A percentile compares a stretch with the other conserved stretches of the same genome.
phyloP scores from a whole-genome alignment of 2,797 vertebrate genomes.

The Pangasius krempfi region DNA sequence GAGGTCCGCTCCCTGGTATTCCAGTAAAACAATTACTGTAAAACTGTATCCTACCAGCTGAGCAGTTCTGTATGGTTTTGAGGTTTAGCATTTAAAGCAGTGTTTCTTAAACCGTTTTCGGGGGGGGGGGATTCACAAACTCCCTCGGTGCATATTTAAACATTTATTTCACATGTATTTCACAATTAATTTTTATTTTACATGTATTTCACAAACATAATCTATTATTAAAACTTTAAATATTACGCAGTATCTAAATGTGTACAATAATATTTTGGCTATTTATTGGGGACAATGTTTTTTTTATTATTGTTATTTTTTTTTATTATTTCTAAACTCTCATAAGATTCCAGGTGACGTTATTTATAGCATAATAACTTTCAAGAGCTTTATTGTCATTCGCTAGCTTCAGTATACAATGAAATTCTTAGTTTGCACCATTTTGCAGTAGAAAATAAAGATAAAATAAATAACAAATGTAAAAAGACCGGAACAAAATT shows the following conservation, averaged over 20 bases:
- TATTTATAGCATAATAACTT: neutral
- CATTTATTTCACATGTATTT: neutral
- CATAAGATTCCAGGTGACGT: neutral
- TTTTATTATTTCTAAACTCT: neutral
- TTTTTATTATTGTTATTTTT: neutral
- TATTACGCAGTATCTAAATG: neutral
- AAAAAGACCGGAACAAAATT: neutral
- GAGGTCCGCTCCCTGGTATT: conserved; percentile 34
- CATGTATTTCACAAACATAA: neutral
- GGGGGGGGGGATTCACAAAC: neutral
- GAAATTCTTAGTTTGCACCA: neutral
- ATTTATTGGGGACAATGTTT: neutral
- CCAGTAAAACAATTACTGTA: conserved; percentile 50
- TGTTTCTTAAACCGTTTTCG: neutral
- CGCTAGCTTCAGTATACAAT: neutral
- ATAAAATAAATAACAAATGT: neutral
- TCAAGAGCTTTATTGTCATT: neutral
- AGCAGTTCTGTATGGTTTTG: conserved; percentile 20
- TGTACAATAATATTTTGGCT: neutral
- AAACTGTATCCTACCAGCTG: conserved; percentile 25
- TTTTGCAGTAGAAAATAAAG: neutral
- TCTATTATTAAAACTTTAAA: neutral
- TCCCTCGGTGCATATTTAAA: neutral
- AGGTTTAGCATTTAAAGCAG: neutral
- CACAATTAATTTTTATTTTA: neutral